Evolutionary conservation across 2,888 invertebrate species (phyloP).

Genomic region (Andrena dorsata): DNA sequence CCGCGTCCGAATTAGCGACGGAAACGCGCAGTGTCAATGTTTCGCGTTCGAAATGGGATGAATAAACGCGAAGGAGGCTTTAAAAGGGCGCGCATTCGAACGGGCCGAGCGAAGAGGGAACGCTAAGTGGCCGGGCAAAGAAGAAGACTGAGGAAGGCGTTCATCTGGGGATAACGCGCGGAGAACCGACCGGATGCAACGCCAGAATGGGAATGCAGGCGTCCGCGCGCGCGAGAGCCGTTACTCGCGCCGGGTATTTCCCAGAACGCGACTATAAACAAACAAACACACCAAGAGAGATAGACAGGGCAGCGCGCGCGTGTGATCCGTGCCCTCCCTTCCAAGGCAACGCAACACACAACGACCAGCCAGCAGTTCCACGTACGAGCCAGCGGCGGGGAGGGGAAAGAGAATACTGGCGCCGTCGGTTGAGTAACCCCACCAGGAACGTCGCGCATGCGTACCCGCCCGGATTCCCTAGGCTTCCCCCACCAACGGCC

Average conservation of each 20-base stretch:
- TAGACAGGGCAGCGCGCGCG: conserved; percentile 61
- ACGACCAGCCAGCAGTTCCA: conserved; percentile 55
- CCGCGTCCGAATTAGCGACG: background rate
- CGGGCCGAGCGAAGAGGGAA: conserved; percentile 37
- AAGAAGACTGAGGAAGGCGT: conserved; percentile 50
- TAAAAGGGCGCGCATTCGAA: conserved; percentile 48
- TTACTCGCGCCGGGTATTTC: conserved; percentile 83
- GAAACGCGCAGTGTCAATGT: conserved; percentile 23
- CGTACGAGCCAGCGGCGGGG: conserved; percentile 23
- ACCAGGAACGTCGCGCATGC: conserved; percentile 69
- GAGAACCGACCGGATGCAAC: conserved; percentile 81
- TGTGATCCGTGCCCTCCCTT: conserved; percentile 72
- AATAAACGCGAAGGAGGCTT: conserved; percentile 41
- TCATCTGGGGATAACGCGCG: conserved; percentile 53
- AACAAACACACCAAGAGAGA: conserved; percentile 77
- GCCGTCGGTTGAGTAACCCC: conserved; percentile 78
- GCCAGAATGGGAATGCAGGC: conserved; percentile 82
- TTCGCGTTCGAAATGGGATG: conserved; percentile 31
- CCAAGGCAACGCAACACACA: conserved; percentile 64
- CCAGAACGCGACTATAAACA: conserved; percentile 83
- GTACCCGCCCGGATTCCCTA: conserved; percentile 67
- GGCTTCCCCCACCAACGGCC: conserved; percentile 57
- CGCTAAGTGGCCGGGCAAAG: conserved; percentile 54
- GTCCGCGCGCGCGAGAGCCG: conserved; percentile 78
- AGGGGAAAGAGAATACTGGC: conserved; percentile 75